Conservation (phyloP, 2,113 vertebrate genomes). For the Heterochromis multidens region DNA sequence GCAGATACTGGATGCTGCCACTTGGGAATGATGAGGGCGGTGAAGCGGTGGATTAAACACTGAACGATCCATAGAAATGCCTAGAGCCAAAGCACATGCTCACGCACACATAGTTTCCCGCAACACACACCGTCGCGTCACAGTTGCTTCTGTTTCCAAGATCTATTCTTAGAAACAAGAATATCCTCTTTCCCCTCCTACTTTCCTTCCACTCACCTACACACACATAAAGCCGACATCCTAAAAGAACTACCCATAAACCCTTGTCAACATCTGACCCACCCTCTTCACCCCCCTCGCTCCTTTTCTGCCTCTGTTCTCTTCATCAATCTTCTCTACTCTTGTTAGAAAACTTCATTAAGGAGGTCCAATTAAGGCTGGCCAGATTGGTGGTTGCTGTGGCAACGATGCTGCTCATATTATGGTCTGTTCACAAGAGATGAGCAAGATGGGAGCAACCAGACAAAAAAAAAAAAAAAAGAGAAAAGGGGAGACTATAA, state of each 20-base stretch:
- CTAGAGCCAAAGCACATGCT: constrained; percentile 20
- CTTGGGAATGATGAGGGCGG: constrained; percentile 62
- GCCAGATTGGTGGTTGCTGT: constrained; percentile 5
- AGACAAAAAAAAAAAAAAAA: not conserved
- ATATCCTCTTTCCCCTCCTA: constrained; percentile 12
- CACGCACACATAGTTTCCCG: not conserved
- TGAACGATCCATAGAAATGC: constrained; percentile 46
- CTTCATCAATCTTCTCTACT: constrained; percentile 32
- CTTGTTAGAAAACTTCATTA: constrained; percentile 43
- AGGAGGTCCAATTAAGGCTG: constrained; percentile 43
- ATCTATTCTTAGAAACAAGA: constrained; percentile 66
- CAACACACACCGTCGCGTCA: constrained; percentile 30
- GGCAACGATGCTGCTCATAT: not conserved
- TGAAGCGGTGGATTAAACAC: constrained; percentile 70
- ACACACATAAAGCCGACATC: not conserved
- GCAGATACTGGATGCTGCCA: constrained; percentile 51
- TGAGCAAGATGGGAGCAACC: not conserved
- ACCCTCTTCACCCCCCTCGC: not conserved
- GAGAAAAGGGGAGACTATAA: not conserved
- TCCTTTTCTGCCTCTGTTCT: not conserved
- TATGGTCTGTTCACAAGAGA: not conserved
- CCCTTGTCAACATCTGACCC: constrained; percentile 13
- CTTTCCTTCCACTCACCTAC: not conserved
- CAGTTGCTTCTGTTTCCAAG: constrained; percentile 40
- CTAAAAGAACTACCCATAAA: not conserved